Evolutionary conservation across 2,888 invertebrate species (phyloP), one percentile per base, ranked within the genome.

Genomic region (Drosophila putrida): DNA sequence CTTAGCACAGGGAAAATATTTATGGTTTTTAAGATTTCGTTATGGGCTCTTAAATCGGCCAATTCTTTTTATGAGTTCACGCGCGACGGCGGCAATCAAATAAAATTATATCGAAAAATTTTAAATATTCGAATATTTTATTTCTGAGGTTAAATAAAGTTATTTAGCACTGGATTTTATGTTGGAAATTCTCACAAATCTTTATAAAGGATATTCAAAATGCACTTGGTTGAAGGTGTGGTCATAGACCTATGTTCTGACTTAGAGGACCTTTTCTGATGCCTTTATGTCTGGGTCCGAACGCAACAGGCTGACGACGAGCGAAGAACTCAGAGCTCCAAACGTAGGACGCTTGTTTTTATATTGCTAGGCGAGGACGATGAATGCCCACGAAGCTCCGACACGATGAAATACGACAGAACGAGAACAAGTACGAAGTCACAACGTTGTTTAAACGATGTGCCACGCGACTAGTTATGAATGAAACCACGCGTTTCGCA

Each of bases 261-360:
- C 11, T 47, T 47, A 8, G n/a, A 13, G 15, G 28, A 38, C 31
- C 58, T 58, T 11, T 31, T 47, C 38, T 58, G 47, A 8, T 47
- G 41, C 8, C 43, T 43, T 47, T 54, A 35, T 31, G 53, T 43
- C 65, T 67, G 47, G 55, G 63, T 57, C 59, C 75, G 88, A 90
- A 91, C 91, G 92, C 91, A 91, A 91, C 91, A 91, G 91, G 91
- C 91, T 91, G 90, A 91, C 91, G 82, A 83, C 84, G 90, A 88
- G 82, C 84, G 74, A 84, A 88, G 89, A 88, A 91, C 92, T 91
- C 92, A 90, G 89, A 78, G 78, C 79, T 82, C 58, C 74, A 77
- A 81, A 75, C 70, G 78, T 72, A 73, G 72, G 62, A 76, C 80
- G 82, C 90, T 83, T 85, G 90, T 90, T 91, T 91, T 92, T 91